Conservation (phyloP, 2,113 vertebrate species). For the Triplophysa dalaica region DNA sequence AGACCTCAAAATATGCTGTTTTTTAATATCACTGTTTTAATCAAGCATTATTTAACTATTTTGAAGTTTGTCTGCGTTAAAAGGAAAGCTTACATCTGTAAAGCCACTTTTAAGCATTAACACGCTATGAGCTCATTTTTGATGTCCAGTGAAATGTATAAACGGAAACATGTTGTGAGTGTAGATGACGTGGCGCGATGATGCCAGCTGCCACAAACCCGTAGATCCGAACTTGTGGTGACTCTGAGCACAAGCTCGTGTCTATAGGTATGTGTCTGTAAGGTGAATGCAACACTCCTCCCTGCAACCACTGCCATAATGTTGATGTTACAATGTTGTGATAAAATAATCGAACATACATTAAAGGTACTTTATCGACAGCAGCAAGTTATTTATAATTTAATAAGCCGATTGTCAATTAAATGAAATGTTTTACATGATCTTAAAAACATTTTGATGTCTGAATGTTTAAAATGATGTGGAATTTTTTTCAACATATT, state of each 20-base stretch:
- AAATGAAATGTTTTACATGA: too few relatives aligned
- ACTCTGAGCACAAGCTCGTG: conserved; percentile 92
- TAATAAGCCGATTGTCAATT: too few relatives aligned
- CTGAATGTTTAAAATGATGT: too few relatives aligned
- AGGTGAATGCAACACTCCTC: conserved; percentile 68
- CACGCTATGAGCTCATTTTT: not conserved
- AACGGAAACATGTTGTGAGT: conserved; percentile 15
- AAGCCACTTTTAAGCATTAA: not conserved
- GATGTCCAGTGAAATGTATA: conserved; percentile 1
- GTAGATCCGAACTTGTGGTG: conserved; percentile 99
- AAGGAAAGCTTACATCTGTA: not conserved
- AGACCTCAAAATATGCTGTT: not conserved
- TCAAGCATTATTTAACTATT: not conserved
- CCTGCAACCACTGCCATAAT: conserved; percentile 2
- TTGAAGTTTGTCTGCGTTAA: not conserved
- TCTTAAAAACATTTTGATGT: too few relatives aligned
- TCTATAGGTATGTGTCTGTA: conserved; percentile 97
- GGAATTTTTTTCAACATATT: too few relatives aligned
- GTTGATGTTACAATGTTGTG: conserved; percentile 10
- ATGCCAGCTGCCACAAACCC: conserved; percentile 95
- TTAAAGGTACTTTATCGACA: not conserved
- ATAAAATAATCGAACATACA: not conserved
- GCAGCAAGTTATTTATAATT: not conserved
- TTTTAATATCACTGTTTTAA: not conserved
- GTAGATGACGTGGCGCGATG: conserved; percentile 54